phyloP scores from a whole-genome alignment of 2,113 vertebrate species.

The Pelecanoides urinatrix region DNA sequence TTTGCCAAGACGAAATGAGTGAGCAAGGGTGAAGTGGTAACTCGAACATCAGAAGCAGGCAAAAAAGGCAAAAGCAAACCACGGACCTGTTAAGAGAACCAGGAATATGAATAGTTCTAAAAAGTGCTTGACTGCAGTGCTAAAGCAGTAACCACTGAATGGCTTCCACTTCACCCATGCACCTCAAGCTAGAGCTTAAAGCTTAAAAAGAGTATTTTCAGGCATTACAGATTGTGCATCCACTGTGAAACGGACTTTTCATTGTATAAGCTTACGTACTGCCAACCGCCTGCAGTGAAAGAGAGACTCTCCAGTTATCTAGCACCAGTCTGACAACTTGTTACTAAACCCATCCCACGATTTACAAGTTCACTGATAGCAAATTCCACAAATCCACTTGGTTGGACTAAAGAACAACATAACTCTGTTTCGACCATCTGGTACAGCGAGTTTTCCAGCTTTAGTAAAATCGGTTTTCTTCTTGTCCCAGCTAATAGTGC shows the following conservation, averaged over 20 bases:
- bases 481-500: not conserved
- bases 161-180: not conserved
- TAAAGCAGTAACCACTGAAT: not conserved
- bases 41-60: not conserved
- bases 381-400: slow-evolving; percentile 18
- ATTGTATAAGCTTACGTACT: not conserved
- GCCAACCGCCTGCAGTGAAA: not conserved
- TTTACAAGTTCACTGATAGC: not conserved
- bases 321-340: not conserved
- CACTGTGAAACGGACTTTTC: not conserved
- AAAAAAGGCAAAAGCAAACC: not conserved
- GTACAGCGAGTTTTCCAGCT: not conserved
- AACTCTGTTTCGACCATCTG: not conserved
- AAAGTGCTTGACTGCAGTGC: not conserved
- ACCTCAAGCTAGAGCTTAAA: not conserved
- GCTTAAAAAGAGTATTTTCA: not conserved
- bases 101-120: not conserved
- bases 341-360: not conserved
- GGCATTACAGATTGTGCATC: not conserved
- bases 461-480: not conserved
- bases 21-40: not conserved
- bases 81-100: not conserved
- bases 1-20: not conserved
- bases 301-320: not conserved
- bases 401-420: not conserved